Conservation (phyloP, 2,797 vertebrate genomes). For the Artibeus jamaicensis region DNA sequence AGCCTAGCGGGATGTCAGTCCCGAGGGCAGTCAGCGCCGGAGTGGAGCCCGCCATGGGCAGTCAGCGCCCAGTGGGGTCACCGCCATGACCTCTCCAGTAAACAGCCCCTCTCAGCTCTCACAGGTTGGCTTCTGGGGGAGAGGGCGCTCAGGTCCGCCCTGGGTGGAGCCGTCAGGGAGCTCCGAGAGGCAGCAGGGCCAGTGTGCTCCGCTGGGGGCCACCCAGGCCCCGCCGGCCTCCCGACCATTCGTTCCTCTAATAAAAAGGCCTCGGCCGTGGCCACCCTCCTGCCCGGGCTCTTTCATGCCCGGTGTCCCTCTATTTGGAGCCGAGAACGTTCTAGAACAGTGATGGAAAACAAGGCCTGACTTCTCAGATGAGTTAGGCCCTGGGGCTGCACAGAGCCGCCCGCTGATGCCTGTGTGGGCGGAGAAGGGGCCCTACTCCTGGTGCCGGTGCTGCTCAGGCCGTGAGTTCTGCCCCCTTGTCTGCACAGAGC, state of each 20-base stretch:
- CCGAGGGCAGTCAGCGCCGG: not conserved
- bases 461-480: not conserved
- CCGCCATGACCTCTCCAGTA: not conserved
- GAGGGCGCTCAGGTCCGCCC: not conserved
- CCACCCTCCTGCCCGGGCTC: not conserved
- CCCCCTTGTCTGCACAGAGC: rapidly evolving
- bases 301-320: not conserved
- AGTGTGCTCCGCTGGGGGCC: not conserved
- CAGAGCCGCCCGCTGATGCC: no score
- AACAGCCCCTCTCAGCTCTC: not conserved
- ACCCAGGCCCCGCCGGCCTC: not conserved
- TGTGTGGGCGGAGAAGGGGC: not conserved
- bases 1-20: rapidly evolving
- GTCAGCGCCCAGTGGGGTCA: not conserved
- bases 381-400: not conserved
- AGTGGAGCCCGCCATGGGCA: not conserved
- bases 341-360: not conserved
- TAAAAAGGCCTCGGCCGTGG: not conserved
- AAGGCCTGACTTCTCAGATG: not conserved
- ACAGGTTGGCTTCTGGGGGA: not conserved
- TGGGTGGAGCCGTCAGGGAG: not conserved
- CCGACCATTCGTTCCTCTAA: no score
- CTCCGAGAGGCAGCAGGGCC: not conserved
- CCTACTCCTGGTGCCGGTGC: not conserved
- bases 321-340: not conserved